A percentile compares a stretch with the other conserved stretches of the same genome.
phyloP scores from a whole-genome alignment of 1,140 invertebrate genomes.

The Papilio polytes region DNA sequence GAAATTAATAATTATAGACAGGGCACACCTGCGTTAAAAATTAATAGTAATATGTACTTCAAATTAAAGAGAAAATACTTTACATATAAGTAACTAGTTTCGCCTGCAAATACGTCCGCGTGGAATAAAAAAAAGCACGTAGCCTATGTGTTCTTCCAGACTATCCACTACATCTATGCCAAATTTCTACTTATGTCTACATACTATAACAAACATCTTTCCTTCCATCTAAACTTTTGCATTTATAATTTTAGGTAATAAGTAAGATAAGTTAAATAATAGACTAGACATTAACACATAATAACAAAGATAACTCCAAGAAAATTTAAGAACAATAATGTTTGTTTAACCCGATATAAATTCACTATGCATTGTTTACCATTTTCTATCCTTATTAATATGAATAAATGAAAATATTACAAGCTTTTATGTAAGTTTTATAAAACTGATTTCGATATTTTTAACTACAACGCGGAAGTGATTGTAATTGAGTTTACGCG shows the following conservation, averaged over 20 bases:
- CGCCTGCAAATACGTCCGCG: too few relatives aligned
- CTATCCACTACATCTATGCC: too few relatives aligned
- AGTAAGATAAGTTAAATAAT: too few relatives aligned
- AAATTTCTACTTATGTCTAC: too few relatives aligned
- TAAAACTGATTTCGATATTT: neutral
- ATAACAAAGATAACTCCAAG: neutral
- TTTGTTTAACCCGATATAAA: neutral
- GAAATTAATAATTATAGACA: neutral
- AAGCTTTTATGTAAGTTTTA: too few relatives aligned
- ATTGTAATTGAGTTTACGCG: constrained; percentile 8
- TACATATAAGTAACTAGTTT: too few relatives aligned
- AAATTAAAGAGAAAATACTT: neutral
- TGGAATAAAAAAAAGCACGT: too few relatives aligned
- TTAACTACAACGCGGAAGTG: constrained; percentile 10
- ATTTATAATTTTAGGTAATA: too few relatives aligned
- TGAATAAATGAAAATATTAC: neutral
- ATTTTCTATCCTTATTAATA: neutral
- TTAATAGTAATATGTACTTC: neutral
- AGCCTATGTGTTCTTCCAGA: too few relatives aligned
- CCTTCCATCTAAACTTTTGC: too few relatives aligned
- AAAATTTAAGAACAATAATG: neutral
- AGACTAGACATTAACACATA: neutral
- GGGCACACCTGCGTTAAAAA: neutral
- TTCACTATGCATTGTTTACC: too few relatives aligned
- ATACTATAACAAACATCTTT: too few relatives aligned